Evolutionary conservation across 2,797 vertebrate genomes (phyloP).

Genomic region (Artibeus lituratus): DNA sequence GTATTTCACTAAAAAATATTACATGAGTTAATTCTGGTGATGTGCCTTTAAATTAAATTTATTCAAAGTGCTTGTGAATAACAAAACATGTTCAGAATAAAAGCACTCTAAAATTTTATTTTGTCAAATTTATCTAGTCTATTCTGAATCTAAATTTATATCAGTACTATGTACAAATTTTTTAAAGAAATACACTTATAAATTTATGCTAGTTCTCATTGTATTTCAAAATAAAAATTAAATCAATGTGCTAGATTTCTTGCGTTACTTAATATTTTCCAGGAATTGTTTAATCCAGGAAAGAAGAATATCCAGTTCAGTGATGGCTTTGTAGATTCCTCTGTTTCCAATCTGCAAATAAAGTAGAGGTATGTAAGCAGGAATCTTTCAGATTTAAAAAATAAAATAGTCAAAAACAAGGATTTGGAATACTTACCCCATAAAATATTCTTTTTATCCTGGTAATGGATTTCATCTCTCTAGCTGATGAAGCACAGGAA

Average conservation of each 20-base stretch:
- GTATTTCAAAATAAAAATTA: slow-evolving; percentile 29
- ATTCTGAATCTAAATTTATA: background rate
- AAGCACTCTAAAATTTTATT: slow-evolving; percentile 18
- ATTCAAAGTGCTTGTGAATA: background rate
- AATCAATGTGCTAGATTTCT: background rate
- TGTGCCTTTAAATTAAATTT: slow-evolving; percentile 20
- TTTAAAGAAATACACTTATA: background rate
- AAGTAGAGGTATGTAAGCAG: slow-evolving; percentile 23
- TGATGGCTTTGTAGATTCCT: slow-evolving; percentile 81
- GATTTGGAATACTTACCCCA: slow-evolving; percentile 69
- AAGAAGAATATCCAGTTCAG: slow-evolving; percentile 84
- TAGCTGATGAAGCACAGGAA: slow-evolving; percentile 73
- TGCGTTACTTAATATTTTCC: slow-evolving; percentile 62
- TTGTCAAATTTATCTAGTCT: background rate
- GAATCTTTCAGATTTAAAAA: background rate
- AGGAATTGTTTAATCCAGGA: slow-evolving; percentile 81
- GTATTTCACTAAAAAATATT: slow-evolving; percentile 10
- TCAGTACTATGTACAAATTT: background rate
- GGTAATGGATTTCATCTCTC: slow-evolving; percentile 73
- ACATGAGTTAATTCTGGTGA: background rate
- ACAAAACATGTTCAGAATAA: background rate
- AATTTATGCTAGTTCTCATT: background rate
- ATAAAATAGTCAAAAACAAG: background rate
- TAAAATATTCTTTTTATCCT: slow-evolving; percentile 66
- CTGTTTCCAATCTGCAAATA: slow-evolving; percentile 77